These are phyloP conservation scores for Colostygia pectinataria DNA, from an alignment of 2,888 invertebrate species.

Conservation along the genomic window DNA sequence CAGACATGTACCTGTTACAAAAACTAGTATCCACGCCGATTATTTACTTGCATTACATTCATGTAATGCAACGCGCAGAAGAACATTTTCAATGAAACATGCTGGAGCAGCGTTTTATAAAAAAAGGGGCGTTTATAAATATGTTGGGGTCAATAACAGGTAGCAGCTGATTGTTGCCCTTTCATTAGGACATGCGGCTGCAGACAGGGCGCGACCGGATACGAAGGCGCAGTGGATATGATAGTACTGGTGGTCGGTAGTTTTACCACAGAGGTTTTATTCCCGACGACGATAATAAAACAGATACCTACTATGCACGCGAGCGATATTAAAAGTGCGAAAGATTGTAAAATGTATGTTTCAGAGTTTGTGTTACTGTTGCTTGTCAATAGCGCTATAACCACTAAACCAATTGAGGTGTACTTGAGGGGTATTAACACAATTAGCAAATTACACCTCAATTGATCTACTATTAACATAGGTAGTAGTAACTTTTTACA, in stretches of 20 bases:
- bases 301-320: too few species aligned
- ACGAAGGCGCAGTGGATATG: slow-evolving; percentile 37
- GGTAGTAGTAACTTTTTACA: too few species aligned
- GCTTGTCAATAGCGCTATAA: too few species aligned
- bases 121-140: slow-evolving; percentile 16
- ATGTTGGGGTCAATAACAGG: slow-evolving; percentile 25
- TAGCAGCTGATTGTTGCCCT: slow-evolving; percentile 44
- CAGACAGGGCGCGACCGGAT: slow-evolving; percentile 66
- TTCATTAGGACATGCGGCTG: slow-evolving; percentile 46
- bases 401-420: too few species aligned
- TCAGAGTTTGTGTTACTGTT: too few species aligned
- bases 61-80: slow-evolving; percentile 17
- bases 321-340: background rate
- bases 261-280: background rate
- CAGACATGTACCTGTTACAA: slow-evolving; percentile 1
- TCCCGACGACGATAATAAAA: background rate
- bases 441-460: too few species aligned
- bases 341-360: too few species aligned
- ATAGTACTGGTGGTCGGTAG: background rate
- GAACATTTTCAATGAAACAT: slow-evolving; percentile 24
- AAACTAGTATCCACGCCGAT: slow-evolving; percentile 23
- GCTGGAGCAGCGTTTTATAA: slow-evolving; percentile 3
- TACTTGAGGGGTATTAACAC: too few species aligned
- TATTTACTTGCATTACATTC: slow-evolving; percentile 9
- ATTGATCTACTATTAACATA: too few species aligned